These are phyloP conservation scores for Calycopis cecrops DNA, from an alignment of 1,140 invertebrate species.

Conservation along the genomic window DNA sequence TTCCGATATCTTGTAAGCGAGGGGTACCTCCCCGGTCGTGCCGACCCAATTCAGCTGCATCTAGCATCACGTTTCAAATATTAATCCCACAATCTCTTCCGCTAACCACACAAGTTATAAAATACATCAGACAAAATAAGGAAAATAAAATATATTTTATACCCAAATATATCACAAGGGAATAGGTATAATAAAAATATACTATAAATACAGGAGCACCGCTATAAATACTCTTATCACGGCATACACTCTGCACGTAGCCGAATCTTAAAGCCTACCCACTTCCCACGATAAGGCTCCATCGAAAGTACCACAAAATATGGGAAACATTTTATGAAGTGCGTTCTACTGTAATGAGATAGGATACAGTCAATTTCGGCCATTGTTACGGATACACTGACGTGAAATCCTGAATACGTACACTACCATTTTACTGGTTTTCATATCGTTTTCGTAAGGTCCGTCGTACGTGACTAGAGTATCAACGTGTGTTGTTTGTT, in stretches of 20 bases:
- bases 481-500: constrained; percentile 23
- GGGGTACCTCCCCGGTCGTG: no score
- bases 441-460: constrained; percentile 30
- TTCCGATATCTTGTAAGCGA: no score
- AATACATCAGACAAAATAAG: neutral
- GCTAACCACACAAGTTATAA: neutral
- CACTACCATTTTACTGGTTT: constrained; percentile 31
- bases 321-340: constrained; percentile 45
- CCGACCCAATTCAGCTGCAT: no score
- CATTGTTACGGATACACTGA: constrained; percentile 44
- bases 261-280: constrained; percentile 28
- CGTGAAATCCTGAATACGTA: constrained; percentile 40
- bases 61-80: no score
- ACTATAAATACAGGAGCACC: neutral
- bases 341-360: constrained; percentile 44
- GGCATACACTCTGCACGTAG: constrained; percentile 12
- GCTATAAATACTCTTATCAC: constrained; percentile 7
- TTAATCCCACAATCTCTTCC: no score
- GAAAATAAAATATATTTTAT: neutral
- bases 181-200: neutral
- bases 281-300: constrained; percentile 37
- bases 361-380: constrained; percentile 44
- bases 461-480: constrained; percentile 30
- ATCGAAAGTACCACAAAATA: constrained; percentile 40
- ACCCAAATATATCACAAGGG: neutral